These are phyloP conservation scores for Albula glossodonta DNA, from an alignment of 2,113 vertebrate genomes.

Conservation along the genomic window DNA sequence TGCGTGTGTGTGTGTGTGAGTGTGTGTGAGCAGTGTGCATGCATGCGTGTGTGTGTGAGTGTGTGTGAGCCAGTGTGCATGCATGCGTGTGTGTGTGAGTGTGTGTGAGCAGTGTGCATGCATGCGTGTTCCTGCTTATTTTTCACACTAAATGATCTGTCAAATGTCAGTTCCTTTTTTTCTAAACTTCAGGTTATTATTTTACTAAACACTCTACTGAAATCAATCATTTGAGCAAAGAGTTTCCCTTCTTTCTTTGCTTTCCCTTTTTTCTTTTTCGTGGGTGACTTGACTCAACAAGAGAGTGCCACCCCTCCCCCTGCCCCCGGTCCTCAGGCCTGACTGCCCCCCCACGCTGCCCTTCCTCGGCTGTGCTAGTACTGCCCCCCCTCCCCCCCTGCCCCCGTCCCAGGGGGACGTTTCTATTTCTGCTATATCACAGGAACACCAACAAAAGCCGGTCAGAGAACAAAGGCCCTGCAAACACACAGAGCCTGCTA, in stretches of 20 bases:
- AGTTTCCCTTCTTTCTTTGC: slow-evolving; percentile 11
- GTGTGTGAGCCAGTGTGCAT: too few relatives aligned
- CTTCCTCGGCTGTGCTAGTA: not conserved
- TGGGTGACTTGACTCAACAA: slow-evolving; percentile 2
- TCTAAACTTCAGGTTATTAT: slow-evolving; percentile 6
- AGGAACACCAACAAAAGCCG: slow-evolving; percentile 43
- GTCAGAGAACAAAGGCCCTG: slow-evolving; percentile 28
- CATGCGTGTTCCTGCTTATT: not conserved
- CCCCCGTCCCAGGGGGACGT: slow-evolving; percentile 29
- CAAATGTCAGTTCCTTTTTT: not conserved
- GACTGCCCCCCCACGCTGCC: too few relatives aligned
- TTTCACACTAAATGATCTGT: not conserved
- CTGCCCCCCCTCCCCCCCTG: not conserved
- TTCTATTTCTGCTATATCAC: slow-evolving; percentile 38
- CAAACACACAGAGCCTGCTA: slow-evolving; percentile 20
- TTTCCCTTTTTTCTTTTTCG: not conserved
- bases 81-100: too few relatives aligned
- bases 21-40: too few relatives aligned
- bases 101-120: not conserved
- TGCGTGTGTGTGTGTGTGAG: too few relatives aligned
- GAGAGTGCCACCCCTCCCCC: not conserved
- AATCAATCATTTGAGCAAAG: slow-evolving; percentile 6
- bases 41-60: too few relatives aligned
- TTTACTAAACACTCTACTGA: not conserved
- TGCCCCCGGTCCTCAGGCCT: not conserved